Percentiles rank a stretch among this genome's conserved stretches.
Evolutionary conservation across 2,888 invertebrate species (phyloP).

Genomic region (Nephrotoma appendiculata): DNA sequence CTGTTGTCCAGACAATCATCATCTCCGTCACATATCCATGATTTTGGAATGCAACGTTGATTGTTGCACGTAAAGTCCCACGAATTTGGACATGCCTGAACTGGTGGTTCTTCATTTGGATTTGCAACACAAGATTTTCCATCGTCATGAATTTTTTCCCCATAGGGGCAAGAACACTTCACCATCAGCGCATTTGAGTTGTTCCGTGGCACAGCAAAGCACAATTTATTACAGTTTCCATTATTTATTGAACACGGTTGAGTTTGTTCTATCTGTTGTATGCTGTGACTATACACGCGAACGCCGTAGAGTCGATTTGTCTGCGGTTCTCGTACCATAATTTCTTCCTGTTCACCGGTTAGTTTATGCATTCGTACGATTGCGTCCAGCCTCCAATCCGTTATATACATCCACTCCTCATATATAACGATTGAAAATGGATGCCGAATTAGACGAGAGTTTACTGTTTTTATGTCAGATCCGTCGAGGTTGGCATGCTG

Average conservation of each 20-base stretch:
- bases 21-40: slow-evolving; percentile 93
- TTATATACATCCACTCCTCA: slow-evolving; percentile 86
- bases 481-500: slow-evolving; percentile 89
- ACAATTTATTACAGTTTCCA: slow-evolving; percentile 88
- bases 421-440: slow-evolving; percentile 87
- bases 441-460: slow-evolving; percentile 70
- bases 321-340: slow-evolving; percentile 76
- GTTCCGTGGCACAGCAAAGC: slow-evolving; percentile 74
- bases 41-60: slow-evolving; percentile 80
- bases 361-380: slow-evolving; percentile 81
- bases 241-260: slow-evolving; percentile 78
- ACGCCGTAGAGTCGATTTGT: slow-evolving; percentile 85
- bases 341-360: slow-evolving; percentile 75
- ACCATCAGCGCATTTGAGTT: slow-evolving; percentile 37
- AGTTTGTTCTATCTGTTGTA: slow-evolving; percentile 51
- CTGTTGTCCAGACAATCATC: slow-evolving; percentile 93
- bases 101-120: slow-evolving; percentile 72
- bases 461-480: slow-evolving; percentile 77
- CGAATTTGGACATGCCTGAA: slow-evolving; percentile 76
- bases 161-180: slow-evolving; percentile 86
- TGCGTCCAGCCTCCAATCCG: slow-evolving; percentile 93
- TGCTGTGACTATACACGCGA: slow-evolving; percentile 65
- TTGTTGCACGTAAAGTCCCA: slow-evolving; percentile 93
- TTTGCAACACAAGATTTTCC: slow-evolving; percentile 59
- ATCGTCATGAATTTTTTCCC: slow-evolving; percentile 63